phyloP scores from a whole-genome alignment of 2,113 vertebrate genomes.

The Thamnophis sirtalis region DNA sequence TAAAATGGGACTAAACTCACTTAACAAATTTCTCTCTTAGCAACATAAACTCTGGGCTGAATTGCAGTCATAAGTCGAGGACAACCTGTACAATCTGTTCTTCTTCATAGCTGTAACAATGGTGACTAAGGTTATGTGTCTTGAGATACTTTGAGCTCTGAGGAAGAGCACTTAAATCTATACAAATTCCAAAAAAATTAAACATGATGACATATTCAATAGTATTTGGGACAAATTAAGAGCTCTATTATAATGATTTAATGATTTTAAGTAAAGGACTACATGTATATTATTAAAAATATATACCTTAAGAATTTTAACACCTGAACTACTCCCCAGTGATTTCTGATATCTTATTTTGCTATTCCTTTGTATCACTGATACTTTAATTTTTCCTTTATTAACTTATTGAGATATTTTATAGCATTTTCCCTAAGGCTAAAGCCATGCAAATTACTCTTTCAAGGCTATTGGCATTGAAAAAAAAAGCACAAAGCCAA shows the following conservation, averaged over 20 bases:
- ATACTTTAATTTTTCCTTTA: neutral
- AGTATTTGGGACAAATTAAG: neutral
- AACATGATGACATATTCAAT: neutral
- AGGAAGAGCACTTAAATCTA: too few relatives aligned
- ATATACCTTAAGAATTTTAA: neutral
- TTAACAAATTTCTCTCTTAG: too few relatives aligned
- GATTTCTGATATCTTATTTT: neutral
- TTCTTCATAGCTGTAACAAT: too few relatives aligned
- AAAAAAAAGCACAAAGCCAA: neutral
- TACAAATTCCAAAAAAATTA: neutral
- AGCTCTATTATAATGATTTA: neutral
- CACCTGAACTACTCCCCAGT: neutral
- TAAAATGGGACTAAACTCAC: too few relatives aligned
- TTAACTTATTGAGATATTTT: neutral
- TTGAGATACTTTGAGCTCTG: too few relatives aligned
- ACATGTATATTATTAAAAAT: neutral
- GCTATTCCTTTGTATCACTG: neutral
- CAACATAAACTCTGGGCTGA: too few relatives aligned
- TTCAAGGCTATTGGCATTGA: slow-evolving; percentile 50
- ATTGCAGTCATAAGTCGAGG: too few relatives aligned
- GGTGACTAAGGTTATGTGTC: too few relatives aligned
- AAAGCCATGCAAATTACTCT: slow-evolving; percentile 39
- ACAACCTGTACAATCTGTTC: too few relatives aligned
- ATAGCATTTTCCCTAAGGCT: slow-evolving; percentile 12
- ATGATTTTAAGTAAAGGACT: neutral